Evolutionary conservation across 2,113 vertebrate species (phyloP), one percentile per base, ranked within the genome.

Genomic region (Bothrops jararaca): DNA sequence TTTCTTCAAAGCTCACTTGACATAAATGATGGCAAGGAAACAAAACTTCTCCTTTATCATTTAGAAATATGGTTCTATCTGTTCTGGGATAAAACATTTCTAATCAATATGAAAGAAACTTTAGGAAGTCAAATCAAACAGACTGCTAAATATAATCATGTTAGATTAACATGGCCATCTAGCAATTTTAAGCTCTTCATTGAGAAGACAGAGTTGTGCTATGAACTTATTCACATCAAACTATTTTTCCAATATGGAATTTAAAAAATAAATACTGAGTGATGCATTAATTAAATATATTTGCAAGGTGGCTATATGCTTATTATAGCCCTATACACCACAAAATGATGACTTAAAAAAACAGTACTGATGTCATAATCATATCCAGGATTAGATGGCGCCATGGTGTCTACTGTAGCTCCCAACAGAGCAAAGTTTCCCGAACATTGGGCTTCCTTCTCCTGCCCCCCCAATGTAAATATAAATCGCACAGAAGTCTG

Each of bases 311-410:
- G 95, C 95, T 95, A 98, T 98, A 97, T 96, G 97, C 95, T 97
- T 98, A 98, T 98, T 98, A 98, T 97, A 98, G 95, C 94, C 95
- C 94, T 92, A 90, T 22, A 80, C 98, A 98, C 98, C 98, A 48
- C 98, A 98, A 97, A 96, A 96, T 96, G 97, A 97, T 92, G 95
- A 92, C 96, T 97, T 98, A 95, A 95, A 98, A 98, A 98, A 98
- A 98, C 97, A 98, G 96, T 98, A 98, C 97, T 98, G 98, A 98
- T 98, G 98, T 98, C 98, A 98, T 98, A 97, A 96, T 98, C 97
- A 34, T 69, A 69, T n/a, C 29, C 64, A 98, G 98, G 98, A 98
- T 97, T 98, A 97, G 98, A 97, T 97, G 98, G 98, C 98, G 98
- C 98, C 98, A 98, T 94, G 80, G 97, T 98, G 98, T 99, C 98